phyloP scores from a whole-genome alignment of 2,888 invertebrate species.

The Emmelina monodactyla region DNA sequence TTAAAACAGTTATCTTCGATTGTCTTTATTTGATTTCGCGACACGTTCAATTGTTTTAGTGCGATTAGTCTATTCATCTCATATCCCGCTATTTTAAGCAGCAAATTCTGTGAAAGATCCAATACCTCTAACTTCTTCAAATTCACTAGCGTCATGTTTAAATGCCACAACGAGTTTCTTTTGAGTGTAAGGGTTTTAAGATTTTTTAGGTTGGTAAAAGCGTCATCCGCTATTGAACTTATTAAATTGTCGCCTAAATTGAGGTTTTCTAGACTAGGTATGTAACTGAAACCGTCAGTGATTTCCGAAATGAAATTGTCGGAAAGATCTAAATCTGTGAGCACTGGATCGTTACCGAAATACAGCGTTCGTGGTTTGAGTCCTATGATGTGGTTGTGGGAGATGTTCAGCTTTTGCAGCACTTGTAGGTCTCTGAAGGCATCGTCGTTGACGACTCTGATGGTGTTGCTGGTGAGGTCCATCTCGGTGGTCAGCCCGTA shows the following conservation, averaged over 20 bases:
- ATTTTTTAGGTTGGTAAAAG: conserved; percentile 25
- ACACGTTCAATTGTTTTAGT: conserved; percentile 33
- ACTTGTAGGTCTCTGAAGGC: conserved; percentile 26
- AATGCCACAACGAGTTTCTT: conserved; percentile 27
- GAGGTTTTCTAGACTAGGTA: conserved; percentile 25
- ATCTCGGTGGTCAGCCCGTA: conserved; percentile 25
- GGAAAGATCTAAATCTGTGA: conserved; percentile 34
- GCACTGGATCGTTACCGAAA: conserved; percentile 17
- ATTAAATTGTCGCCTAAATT: conserved; percentile 34
- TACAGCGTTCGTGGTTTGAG: conserved; percentile 25
- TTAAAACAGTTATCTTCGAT: conserved; percentile 39
- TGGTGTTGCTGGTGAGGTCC: conserved; percentile 31
- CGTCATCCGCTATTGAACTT: conserved; percentile 24
- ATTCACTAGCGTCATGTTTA: conserved; percentile 32
- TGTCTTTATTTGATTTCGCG: conserved; percentile 31
- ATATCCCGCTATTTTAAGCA: conserved; percentile 27
- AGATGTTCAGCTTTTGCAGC: conserved; percentile 31
- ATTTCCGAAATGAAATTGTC: conserved; percentile 27
- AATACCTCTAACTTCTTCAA: conserved; percentile 28
- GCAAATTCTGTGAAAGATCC: conserved; percentile 32
- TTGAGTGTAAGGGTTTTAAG: conserved; percentile 26
- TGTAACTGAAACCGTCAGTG: conserved; percentile 20
- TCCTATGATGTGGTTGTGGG: conserved; percentile 28
- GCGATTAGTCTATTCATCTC: conserved; percentile 31
- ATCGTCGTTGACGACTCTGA: conserved; percentile 25